Conservation (phyloP, 1,140 invertebrate genomes). For the Drosophila busckii region DNA sequence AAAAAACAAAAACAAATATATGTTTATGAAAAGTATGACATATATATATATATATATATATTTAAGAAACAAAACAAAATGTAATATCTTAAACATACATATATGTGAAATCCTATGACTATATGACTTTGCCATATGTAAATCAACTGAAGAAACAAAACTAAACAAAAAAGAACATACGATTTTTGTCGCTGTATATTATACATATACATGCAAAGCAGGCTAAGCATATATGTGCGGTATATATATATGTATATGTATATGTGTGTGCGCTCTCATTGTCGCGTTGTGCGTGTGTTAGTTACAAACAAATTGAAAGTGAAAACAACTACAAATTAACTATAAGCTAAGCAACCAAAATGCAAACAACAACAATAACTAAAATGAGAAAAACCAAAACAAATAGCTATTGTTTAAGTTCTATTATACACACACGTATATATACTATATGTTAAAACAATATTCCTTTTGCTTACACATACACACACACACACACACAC, state of each 20-base stretch:
- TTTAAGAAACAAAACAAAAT: slow-evolving; percentile 28
- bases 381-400: slow-evolving; percentile 15
- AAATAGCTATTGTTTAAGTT: slow-evolving; percentile 37
- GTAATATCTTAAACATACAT: slow-evolving; percentile 62
- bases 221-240: neutral
- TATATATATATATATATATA: slow-evolving; percentile 19
- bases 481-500: slow-evolving; percentile 28
- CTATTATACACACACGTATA: slow-evolving; percentile 49
- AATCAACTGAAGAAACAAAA: slow-evolving; percentile 4
- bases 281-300: slow-evolving; percentile 25
- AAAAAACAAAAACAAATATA: slow-evolving; percentile 42
- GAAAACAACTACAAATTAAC: slow-evolving; percentile 43
- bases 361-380: slow-evolving; percentile 19
- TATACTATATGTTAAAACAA: slow-evolving; percentile 56
- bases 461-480: slow-evolving; percentile 72
- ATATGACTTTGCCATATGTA: slow-evolving; percentile 69
- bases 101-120: slow-evolving; percentile 69
- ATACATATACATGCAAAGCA: neutral
- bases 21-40: slow-evolving; percentile 37
- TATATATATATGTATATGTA: neutral
- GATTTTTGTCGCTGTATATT: too few relatives aligned
- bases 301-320: neutral
- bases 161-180: slow-evolving; percentile 1
- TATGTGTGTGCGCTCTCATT: slow-evolving; percentile 9
- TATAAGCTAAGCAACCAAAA: slow-evolving; percentile 56